Percentiles rank a stretch among this genome's conserved stretches.
These are phyloP conservation scores for Polyommatus icarus DNA, from an alignment of 2,888 invertebrate genomes.

Conservation along the genomic window DNA sequence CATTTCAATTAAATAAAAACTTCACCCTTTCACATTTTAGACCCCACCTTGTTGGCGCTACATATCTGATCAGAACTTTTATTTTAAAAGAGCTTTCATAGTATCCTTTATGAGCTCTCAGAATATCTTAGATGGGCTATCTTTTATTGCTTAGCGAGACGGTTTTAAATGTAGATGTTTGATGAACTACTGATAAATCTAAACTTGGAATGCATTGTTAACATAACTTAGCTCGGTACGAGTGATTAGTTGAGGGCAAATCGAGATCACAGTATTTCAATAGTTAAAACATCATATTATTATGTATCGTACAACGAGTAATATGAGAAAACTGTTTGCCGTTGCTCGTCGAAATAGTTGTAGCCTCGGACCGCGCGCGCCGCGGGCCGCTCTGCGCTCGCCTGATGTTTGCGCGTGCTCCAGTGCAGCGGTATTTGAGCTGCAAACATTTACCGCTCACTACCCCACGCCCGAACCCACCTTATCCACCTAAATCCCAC, in stretches of 20 bases:
- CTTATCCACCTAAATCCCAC: constrained; percentile 37
- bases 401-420: constrained; percentile 68
- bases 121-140: background rate
- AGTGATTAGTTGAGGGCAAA: background rate
- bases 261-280: background rate
- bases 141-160: background rate
- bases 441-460: constrained; percentile 53
- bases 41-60: constrained; percentile 7
- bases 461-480: constrained; percentile 33
- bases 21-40: constrained; percentile 22
- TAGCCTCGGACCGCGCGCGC: constrained; percentile 45
- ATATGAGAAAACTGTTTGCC: constrained; percentile 51
- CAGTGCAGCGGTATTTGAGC: constrained; percentile 60
- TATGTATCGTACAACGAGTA: constrained; percentile 27
- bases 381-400: constrained; percentile 62
- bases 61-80: constrained; percentile 20
- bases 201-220: background rate
- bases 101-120: background rate
- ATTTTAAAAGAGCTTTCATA: background rate
- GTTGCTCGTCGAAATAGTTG: constrained; percentile 44
- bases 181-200: background rate
- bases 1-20: constrained; percentile 25
- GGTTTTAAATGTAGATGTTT: no score
- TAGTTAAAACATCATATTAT: constrained; percentile 20
- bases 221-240: no score